Conservation (phyloP, 2,797 vertebrate species). For the Coilia nasus region DNA sequence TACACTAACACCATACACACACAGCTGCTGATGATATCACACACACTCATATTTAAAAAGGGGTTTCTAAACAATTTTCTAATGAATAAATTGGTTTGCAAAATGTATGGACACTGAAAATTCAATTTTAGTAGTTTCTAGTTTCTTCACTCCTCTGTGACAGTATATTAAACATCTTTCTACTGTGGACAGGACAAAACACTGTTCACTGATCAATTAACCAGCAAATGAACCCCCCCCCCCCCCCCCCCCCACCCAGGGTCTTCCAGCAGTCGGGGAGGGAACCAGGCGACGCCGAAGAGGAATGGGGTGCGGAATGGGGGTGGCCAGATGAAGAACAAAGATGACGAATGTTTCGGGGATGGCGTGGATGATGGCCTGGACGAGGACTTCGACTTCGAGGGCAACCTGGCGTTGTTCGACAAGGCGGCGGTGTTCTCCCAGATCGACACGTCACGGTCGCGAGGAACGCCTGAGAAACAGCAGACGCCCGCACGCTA, state of each 20-base stretch:
- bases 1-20: too few relatives aligned
- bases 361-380: slow-evolving; percentile 89
- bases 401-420: slow-evolving; percentile 96
- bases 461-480: slow-evolving; percentile 86
- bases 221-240: neutral
- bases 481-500: slow-evolving; percentile 87
- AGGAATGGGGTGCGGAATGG: slow-evolving; percentile 94
- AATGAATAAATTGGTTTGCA: too few relatives aligned
- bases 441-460: slow-evolving; percentile 90
- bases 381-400: slow-evolving; percentile 96
- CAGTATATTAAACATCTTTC: too few relatives aligned
- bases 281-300: slow-evolving; percentile 91
- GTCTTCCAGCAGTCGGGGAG: slow-evolving; percentile 92
- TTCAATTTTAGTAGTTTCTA: too few relatives aligned
- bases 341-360: slow-evolving; percentile 97
- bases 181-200: too few relatives aligned
- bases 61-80: too few relatives aligned
- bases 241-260: slow-evolving; percentile 67
- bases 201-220: neutral
- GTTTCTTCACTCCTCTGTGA: too few relatives aligned
- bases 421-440: slow-evolving; percentile 97
- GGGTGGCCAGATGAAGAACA: slow-evolving; percentile 86
- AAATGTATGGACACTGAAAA: too few relatives aligned
- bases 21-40: too few relatives aligned
- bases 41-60: too few relatives aligned